phyloP scores from a whole-genome alignment of 1,140 invertebrate species.

The Drosophila watanabei region DNA sequence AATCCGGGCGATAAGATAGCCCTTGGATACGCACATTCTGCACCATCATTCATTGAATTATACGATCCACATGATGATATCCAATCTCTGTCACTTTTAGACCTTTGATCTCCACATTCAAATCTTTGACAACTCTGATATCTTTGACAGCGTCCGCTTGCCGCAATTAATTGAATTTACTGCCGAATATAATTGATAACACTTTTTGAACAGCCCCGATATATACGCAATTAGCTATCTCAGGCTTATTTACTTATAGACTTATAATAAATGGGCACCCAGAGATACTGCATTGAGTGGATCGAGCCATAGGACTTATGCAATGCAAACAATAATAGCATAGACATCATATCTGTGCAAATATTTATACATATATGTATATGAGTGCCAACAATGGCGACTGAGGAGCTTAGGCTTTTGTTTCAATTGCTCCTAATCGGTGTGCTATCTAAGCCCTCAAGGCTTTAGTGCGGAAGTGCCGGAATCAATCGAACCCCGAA shows the following conservation, averaged over 20 bases:
- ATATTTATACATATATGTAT: slow-evolving; percentile 24
- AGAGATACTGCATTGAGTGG: slow-evolving; percentile 58
- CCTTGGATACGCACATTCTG: slow-evolving; percentile 37
- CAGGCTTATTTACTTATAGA: slow-evolving; percentile 55
- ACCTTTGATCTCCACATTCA: slow-evolving; percentile 56
- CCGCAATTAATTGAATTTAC: slow-evolving; percentile 69
- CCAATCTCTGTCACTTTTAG: slow-evolving; percentile 39
- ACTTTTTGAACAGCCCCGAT: slow-evolving; percentile 33
- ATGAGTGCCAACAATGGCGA: slow-evolving; percentile 23
- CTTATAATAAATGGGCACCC: slow-evolving; percentile 53
- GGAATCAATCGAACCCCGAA: slow-evolving; percentile 1
- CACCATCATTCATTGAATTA: slow-evolving; percentile 53
- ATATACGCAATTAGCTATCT: slow-evolving; percentile 64
- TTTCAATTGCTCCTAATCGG: slow-evolving; percentile 28
- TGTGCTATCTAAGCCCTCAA: slow-evolving; percentile 18
- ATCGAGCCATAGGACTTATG: slow-evolving; percentile 40
- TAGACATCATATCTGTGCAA: slow-evolving; percentile 37
- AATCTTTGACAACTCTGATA: slow-evolving; percentile 52
- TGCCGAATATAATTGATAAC: slow-evolving; percentile 56
- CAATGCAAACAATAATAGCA: slow-evolving; percentile 29
- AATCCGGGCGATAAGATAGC: slow-evolving; percentile 53
- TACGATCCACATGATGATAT: slow-evolving; percentile 29
- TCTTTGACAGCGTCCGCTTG: slow-evolving; percentile 60
- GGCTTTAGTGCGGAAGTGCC: slow-evolving; percentile 31
- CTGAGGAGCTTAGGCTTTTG: slow-evolving; percentile 21